Conservation (phyloP, 2,888 invertebrate species). For the Toxonevra muliebris region DNA sequence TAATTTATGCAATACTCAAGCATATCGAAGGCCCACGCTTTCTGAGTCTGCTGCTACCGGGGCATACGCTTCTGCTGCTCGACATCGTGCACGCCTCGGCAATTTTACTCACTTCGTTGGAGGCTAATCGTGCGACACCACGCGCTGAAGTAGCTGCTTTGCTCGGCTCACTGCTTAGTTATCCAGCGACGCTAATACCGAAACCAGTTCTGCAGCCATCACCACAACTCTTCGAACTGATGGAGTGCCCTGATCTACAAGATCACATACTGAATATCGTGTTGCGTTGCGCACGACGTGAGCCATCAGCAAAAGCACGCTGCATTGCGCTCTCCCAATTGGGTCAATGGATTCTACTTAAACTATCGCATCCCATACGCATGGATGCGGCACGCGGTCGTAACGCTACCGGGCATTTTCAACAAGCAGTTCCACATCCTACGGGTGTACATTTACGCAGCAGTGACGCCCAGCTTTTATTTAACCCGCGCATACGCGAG, state of each 20-base stretch:
- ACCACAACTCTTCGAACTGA: conserved; percentile 65
- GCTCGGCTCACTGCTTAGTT: conserved; percentile 84
- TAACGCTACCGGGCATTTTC: conserved; percentile 42
- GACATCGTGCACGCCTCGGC: conserved; percentile 93
- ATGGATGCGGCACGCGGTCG: conserved; percentile 11
- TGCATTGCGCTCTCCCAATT: conserved; percentile 89
- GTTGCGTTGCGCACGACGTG: conserved; percentile 85
- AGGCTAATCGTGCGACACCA: conserved; percentile 79
- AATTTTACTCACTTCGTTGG: conserved; percentile 82
- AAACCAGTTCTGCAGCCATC: conserved; percentile 70
- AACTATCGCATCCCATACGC: conserved; percentile 53
- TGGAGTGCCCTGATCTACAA: conserved; percentile 64
- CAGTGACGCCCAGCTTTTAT: conserved; percentile 33
- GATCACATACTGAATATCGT: conserved; percentile 90
- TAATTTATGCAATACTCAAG: conserved; percentile 80
- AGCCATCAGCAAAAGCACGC: conserved; percentile 87
- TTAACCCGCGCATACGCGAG: conserved; percentile 62
- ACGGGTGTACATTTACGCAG: conserved; percentile 41
- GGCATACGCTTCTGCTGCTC: conserved; percentile 84
- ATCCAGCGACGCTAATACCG: conserved; percentile 74
- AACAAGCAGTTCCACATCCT: conserved; percentile 55
- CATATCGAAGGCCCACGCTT: conserved; percentile 87
- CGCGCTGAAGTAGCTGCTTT: conserved; percentile 91
- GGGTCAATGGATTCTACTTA: conserved; percentile 68
- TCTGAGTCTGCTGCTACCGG: conserved; percentile 86